Conservation (phyloP, 2,113 vertebrate species). For the Labeo catla region DNA sequence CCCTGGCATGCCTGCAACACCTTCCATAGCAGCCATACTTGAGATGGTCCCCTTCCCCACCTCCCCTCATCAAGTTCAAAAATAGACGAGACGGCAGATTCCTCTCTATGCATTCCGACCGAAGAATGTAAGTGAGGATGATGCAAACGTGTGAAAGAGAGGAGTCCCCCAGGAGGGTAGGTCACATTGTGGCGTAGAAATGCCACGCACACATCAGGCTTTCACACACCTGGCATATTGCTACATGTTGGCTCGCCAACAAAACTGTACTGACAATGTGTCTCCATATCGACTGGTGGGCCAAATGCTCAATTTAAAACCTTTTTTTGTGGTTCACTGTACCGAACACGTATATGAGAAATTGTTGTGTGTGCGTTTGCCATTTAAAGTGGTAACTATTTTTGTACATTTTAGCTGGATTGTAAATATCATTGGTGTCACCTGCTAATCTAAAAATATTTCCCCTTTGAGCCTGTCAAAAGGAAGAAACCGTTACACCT, state of each 20-base stretch:
- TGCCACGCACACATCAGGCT: slow-evolving; percentile 52
- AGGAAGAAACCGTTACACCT: slow-evolving; percentile 67
- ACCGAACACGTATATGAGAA: not conserved
- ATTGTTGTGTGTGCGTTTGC: slow-evolving; percentile 1
- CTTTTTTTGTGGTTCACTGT: not conserved
- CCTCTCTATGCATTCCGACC: slow-evolving; percentile 79
- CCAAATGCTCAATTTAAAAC: not conserved
- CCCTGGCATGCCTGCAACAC: slow-evolving; percentile 87
- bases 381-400: not conserved
- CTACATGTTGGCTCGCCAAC: slow-evolving; percentile 43
- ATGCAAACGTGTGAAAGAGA: slow-evolving; percentile 73
- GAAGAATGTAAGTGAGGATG: slow-evolving; percentile 62
- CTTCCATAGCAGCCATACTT: slow-evolving; percentile 87
- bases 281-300: not conserved
- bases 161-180: slow-evolving; percentile 59
- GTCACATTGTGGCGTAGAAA: slow-evolving; percentile 48
- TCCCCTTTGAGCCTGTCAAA: slow-evolving; percentile 62
- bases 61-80: slow-evolving; percentile 77
- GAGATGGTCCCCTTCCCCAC: slow-evolving; percentile 70
- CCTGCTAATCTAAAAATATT: slow-evolving; percentile 5
- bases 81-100: slow-evolving; percentile 87
- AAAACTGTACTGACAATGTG: slow-evolving; percentile 31
- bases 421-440: not conserved
- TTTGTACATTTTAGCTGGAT: slow-evolving; percentile 1
- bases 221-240: slow-evolving; percentile 54